These are phyloP conservation scores for Monoplex corrugatus DNA, from an alignment of 2,888 invertebrate genomes.

Conservation along the genomic window DNA sequence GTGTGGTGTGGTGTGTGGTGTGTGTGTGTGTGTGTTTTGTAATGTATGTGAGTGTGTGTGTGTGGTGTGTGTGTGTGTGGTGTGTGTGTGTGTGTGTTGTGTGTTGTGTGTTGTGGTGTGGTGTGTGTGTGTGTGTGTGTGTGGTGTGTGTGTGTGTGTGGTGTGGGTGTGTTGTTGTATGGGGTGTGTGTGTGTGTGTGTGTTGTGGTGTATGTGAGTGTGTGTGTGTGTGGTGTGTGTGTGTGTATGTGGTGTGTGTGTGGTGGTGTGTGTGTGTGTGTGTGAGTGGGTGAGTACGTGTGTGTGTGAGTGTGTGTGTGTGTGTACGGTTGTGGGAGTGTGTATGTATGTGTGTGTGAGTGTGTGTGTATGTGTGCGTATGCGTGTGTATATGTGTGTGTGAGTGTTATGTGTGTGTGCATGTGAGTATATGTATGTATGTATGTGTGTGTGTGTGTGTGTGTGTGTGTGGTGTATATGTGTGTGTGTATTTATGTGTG, in stretches of 20 bases:
- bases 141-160: no score
- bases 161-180: no score
- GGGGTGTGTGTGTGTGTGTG: not conserved
- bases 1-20: no score
- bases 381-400: slow-evolving; percentile 10
- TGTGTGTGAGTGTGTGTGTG: not conserved
- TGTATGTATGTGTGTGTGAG: not conserved
- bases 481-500: no score
- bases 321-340: not conserved
- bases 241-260: no score
- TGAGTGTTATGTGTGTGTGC: slow-evolving; percentile 2
- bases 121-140: no score
- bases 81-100: no score
- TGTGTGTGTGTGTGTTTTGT: no score
- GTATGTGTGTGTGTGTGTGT: slow-evolving; percentile 16
- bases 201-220: not conserved
- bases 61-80: no score
- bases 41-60: no score
- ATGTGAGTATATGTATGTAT: not conserved
- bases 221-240: not conserved
- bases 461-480: no score
- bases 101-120: no score
- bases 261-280: not conserved
- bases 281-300: not conserved
- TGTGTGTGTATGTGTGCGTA: slow-evolving; percentile 9